Conservation (phyloP, 1,140 invertebrate species). For the Globodera ellingtonae region DNA sequence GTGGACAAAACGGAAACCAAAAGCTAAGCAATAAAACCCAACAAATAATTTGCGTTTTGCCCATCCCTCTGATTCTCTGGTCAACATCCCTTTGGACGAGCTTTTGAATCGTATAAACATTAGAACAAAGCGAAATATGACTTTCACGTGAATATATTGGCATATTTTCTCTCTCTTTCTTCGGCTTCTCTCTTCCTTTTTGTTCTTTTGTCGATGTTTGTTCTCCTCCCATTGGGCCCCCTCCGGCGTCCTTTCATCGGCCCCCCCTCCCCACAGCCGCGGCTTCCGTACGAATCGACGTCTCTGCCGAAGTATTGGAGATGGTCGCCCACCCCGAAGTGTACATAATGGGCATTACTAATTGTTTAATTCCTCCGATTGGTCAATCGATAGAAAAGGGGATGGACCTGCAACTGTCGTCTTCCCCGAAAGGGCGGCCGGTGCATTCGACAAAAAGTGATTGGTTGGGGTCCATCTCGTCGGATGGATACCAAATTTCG, state of each 20-base stretch:
- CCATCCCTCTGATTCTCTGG: no score
- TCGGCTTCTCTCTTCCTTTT: background rate
- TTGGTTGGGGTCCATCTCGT: conserved; percentile 17
- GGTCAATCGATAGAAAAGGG: conserved; percentile 18
- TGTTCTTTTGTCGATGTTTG: background rate
- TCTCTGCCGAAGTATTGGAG: conserved; percentile 51
- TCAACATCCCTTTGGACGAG: no score
- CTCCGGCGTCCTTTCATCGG: background rate
- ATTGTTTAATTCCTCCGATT: background rate
- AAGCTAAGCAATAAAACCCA: no score
- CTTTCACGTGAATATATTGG: background rate
- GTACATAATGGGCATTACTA: conserved; percentile 49
- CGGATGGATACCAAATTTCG: conserved; percentile 53
- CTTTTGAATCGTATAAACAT: no score
- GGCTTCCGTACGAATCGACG: conserved; percentile 41
- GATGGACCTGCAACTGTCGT: conserved; percentile 42
- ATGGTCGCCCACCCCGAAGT: conserved; percentile 50
- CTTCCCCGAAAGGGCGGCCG: conserved; percentile 48
- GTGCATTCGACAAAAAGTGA: conserved; percentile 42
- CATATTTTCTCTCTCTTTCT: conserved; percentile 4
- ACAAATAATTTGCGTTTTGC: background rate
- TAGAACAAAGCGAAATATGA: background rate
- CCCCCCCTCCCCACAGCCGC: conserved; percentile 30
- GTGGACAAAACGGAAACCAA: no score
- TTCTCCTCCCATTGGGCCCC: background rate